Evolutionary conservation across 2,888 invertebrate genomes (phyloP).

Genomic region (Drosophila histrio): DNA sequence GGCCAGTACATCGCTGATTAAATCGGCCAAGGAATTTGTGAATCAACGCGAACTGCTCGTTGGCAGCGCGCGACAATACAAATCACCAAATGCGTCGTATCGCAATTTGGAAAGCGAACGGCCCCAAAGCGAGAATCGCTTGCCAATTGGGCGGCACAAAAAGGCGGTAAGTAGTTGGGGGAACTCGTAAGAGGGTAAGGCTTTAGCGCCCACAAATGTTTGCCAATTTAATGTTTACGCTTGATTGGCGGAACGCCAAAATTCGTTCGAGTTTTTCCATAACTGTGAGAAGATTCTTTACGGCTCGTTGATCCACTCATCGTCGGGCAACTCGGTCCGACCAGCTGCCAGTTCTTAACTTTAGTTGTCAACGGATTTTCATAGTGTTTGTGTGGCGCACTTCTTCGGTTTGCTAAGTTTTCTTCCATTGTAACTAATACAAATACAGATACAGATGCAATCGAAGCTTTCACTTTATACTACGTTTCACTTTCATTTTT

Average conservation of each 20-base stretch:
- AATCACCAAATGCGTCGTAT: constrained; percentile 68
- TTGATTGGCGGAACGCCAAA: constrained; percentile 60
- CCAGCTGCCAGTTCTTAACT: constrained; percentile 24
- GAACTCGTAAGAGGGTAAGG: constrained; percentile 9
- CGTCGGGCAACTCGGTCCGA: constrained; percentile 4
- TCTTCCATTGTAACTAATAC: not conserved
- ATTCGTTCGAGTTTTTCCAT: constrained; percentile 49
- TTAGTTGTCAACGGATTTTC: constrained; percentile 47
- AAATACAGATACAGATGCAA: not conserved
- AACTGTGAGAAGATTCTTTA: constrained; percentile 58
- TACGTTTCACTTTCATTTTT: not conserved
- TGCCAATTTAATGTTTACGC: constrained; percentile 55
- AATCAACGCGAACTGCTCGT: constrained; percentile 72
- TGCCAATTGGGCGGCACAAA: constrained; percentile 56
- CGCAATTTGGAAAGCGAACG: constrained; percentile 61
- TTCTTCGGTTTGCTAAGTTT: constrained; percentile 8
- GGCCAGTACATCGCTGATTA: constrained; percentile 35
- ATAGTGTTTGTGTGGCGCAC: constrained; percentile 27
- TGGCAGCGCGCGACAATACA: constrained; percentile 68
- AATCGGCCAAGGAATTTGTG: constrained; percentile 73
- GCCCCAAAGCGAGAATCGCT: constrained; percentile 74
- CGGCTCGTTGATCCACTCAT: constrained; percentile 61
- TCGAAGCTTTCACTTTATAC: constrained; percentile 13
- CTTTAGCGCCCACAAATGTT: constrained; percentile 27
- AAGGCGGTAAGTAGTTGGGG: constrained; percentile 52